phyloP scores from a whole-genome alignment of 2,113 vertebrate species.

The Sylvia atricapilla region DNA sequence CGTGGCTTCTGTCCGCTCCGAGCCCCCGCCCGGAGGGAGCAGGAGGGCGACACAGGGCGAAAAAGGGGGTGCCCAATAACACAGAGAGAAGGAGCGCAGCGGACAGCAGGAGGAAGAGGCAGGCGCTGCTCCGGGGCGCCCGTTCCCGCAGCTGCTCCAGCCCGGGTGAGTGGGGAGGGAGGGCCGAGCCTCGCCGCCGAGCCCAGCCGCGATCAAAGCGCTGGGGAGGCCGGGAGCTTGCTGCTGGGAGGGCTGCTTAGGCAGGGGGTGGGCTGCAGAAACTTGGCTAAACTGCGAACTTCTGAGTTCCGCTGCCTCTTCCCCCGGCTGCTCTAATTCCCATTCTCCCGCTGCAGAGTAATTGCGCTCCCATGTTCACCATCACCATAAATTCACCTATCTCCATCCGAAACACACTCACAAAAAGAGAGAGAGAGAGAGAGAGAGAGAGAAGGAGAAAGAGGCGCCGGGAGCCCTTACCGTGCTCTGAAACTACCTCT shows the following conservation, averaged over 20 bases:
- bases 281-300: slow-evolving; percentile 62
- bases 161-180: neutral
- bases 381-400: slow-evolving; percentile 39
- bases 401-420: neutral
- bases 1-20: neutral
- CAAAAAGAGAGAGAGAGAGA: neutral
- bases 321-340: slow-evolving; percentile 11
- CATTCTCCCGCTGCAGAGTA: slow-evolving; percentile 15
- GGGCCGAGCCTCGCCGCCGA: neutral
- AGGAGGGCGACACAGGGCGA: neutral
- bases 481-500: slow-evolving; percentile 88
- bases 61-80: neutral
- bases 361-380: neutral
- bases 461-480: slow-evolving; percentile 72
- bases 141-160: neutral
- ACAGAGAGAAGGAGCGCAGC: neutral
- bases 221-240: neutral
- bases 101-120: neutral
- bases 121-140: neutral
- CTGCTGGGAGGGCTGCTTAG: neutral
- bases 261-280: slow-evolving; percentile 19
- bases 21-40: neutral
- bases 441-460: neutral
- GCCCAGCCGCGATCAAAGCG: neutral
- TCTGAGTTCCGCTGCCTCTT: slow-evolving; percentile 24